Evolutionary conservation across 2,888 invertebrate genomes (phyloP).

Genomic region (Hemistola chrysoprasaria): DNA sequence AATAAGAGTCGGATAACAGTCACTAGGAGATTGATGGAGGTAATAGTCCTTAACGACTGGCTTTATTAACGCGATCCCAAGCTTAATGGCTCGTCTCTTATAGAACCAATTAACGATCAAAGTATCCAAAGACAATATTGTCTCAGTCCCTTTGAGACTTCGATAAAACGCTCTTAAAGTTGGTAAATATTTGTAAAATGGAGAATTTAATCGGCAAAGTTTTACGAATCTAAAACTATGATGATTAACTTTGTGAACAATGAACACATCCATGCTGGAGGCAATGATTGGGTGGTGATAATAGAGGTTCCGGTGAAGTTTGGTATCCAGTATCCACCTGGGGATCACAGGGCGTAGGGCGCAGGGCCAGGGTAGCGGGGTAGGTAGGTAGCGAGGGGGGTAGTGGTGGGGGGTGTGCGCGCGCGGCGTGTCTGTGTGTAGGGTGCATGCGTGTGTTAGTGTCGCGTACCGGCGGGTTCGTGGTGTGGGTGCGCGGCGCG

Average conservation of each 20-base stretch:
- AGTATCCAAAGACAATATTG: conserved; percentile 27
- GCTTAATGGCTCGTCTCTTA: conserved; percentile 22
- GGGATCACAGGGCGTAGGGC: conserved; percentile 26
- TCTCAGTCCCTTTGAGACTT: conserved; percentile 9
- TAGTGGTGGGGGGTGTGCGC: conserved; percentile 14
- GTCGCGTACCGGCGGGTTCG: conserved; percentile 76
- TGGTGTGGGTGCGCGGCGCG: conserved; percentile 65
- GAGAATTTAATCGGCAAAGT: conserved; percentile 21
- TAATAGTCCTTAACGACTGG: conserved; percentile 20
- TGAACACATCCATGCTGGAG: conserved; percentile 23
- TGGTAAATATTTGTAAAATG: conserved; percentile 18
- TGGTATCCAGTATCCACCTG: conserved; percentile 64
- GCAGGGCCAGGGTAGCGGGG: conserved; percentile 18
- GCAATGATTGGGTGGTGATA: conserved; percentile 30
- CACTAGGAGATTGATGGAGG: conserved; percentile 20
- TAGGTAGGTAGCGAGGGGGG: conserved; percentile 14
- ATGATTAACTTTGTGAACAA: conserved; percentile 19
- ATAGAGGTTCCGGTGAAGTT: conserved; percentile 42
- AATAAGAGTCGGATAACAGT: conserved; percentile 10
- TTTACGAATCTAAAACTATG: conserved; percentile 16
- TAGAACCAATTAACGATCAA: conserved; percentile 27
- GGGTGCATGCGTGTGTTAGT: conserved; percentile 65
- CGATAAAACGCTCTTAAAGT: conserved; percentile 13
- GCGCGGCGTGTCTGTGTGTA: conserved; percentile 33
- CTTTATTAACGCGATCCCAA: conserved; percentile 24